Evolutionary conservation across 2,888 invertebrate species (phyloP).

Genomic region (Rhagonycha fulva): DNA sequence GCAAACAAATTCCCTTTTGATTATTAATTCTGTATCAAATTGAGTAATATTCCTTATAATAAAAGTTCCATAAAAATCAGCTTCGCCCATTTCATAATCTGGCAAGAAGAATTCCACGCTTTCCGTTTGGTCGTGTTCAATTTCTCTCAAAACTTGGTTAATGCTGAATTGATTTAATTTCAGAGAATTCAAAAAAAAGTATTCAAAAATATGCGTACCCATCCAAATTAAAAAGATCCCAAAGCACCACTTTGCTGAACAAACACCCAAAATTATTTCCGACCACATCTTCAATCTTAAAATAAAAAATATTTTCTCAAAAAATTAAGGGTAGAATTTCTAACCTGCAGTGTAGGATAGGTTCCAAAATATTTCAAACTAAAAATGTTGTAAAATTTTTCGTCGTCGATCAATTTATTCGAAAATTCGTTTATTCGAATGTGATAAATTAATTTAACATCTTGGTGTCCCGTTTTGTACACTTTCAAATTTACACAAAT

Average conservation of each 20-base stretch:
- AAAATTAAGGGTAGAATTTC: not conserved
- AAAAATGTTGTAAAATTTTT: constrained; percentile 39
- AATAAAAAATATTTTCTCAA: constrained; percentile 5
- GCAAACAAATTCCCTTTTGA: constrained; percentile 49
- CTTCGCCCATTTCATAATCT: constrained; percentile 41
- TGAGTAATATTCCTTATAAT: constrained; percentile 45
- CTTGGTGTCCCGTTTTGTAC: constrained; percentile 43
- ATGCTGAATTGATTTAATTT: constrained; percentile 38
- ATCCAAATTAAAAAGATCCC: constrained; percentile 52
- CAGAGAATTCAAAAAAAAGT: not conserved
- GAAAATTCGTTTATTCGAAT: constrained; percentile 40
- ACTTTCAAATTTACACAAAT: constrained; percentile 46
- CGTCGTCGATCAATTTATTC: constrained; percentile 27
- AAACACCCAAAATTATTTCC: constrained; percentile 46
- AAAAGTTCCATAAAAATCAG: constrained; percentile 42
- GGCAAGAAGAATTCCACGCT: constrained; percentile 43
- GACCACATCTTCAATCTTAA: constrained; percentile 50
- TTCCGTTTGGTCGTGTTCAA: constrained; percentile 38
- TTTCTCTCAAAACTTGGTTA: constrained; percentile 41
- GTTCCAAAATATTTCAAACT: constrained; percentile 45
- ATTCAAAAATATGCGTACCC: constrained; percentile 44
- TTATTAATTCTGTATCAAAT: constrained; percentile 38
- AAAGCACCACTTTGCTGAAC: constrained; percentile 51
- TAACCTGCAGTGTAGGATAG: constrained; percentile 50
- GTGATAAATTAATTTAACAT: constrained; percentile 47